Percentiles rank a stretch among this genome's conserved stretches.
Conservation (phyloP, 2,797 vertebrate genomes). For the Harpagifer antarcticus region DNA sequence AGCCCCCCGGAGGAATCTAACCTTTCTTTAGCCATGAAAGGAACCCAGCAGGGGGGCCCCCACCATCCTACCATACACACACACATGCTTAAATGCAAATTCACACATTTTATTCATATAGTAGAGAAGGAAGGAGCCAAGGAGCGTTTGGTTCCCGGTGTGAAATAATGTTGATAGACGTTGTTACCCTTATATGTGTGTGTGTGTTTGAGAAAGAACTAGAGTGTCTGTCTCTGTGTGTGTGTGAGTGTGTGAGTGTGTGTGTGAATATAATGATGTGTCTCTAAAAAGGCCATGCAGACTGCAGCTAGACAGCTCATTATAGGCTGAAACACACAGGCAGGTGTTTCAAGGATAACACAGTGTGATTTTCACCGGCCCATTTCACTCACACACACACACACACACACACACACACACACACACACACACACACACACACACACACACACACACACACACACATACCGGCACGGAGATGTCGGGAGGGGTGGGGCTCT, state of each 20-base stretch:
- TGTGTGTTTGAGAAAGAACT: slow-evolving; percentile 6
- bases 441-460: slow-evolving; percentile 25
- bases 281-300: slow-evolving; percentile 63
- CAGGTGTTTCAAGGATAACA: slow-evolving; percentile 81
- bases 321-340: slow-evolving; percentile 76
- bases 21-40: slow-evolving; percentile 80
- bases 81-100: slow-evolving; percentile 32
- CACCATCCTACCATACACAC: neutral
- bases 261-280: slow-evolving; percentile 70
- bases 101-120: slow-evolving; percentile 42
- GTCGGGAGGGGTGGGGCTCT: slow-evolving; percentile 68
- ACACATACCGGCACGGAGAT: slow-evolving; percentile 40
- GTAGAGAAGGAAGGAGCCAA: slow-evolving; percentile 23
- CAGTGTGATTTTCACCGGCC: slow-evolving; percentile 67
- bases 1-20: slow-evolving; percentile 79
- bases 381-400: slow-evolving; percentile 58
- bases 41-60: slow-evolving; percentile 57
- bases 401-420: slow-evolving; percentile 49
- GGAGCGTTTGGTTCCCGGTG: slow-evolving; percentile 39
- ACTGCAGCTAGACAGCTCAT: slow-evolving; percentile 80
- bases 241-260: slow-evolving; percentile 12
- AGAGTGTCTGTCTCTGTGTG: too few species aligned
- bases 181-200: slow-evolving; percentile 11
- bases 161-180: slow-evolving; percentile 45
- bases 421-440: slow-evolving; percentile 23